Percentiles rank a stretch among this genome's conserved stretches.
phyloP scores from a whole-genome alignment of 2,113 vertebrate genomes.

The Okapia johnstoni region DNA sequence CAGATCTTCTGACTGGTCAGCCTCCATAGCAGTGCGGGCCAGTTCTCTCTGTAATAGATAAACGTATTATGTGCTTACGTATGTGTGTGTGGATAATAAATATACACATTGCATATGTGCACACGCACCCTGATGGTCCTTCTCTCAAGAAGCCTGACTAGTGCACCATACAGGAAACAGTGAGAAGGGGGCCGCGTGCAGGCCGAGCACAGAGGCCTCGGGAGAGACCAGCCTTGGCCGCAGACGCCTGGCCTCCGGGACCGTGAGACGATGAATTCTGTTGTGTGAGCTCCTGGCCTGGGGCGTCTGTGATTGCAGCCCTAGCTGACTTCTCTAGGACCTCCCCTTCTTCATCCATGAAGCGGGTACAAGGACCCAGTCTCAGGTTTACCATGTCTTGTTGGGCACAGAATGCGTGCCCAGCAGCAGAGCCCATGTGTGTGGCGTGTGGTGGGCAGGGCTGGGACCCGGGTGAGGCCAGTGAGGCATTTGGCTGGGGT shows the following conservation, averaged over 20 bases:
- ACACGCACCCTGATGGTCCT: too few relatives aligned
- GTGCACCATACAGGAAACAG: fast-evolving
- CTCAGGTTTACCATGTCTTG: fast-evolving
- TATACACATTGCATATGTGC: fast-evolving
- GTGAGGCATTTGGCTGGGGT: fast-evolving
- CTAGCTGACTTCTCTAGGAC: not conserved
- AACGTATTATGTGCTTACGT: fast-evolving
- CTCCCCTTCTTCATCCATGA: too few relatives aligned
- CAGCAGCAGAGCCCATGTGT: not conserved
- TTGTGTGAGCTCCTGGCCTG: not conserved
- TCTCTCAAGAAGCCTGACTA: not conserved
- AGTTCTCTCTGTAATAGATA: not conserved
- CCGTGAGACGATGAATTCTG: fast-evolving
- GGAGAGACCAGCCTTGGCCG: not conserved
- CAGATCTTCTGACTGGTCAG: not conserved
- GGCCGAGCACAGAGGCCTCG: not conserved
- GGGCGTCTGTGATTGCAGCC: fast-evolving
- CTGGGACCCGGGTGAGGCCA: not conserved
- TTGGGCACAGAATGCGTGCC: fast-evolving
- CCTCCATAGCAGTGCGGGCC: not conserved
- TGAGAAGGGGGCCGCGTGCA: not conserved
- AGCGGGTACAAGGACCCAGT: not conserved
- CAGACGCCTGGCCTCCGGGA: not conserved
- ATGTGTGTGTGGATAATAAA: not conserved
- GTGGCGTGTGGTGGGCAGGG: not conserved